Conservation (phyloP, 1,140 invertebrate genomes). For the Calosoma granatense region DNA sequence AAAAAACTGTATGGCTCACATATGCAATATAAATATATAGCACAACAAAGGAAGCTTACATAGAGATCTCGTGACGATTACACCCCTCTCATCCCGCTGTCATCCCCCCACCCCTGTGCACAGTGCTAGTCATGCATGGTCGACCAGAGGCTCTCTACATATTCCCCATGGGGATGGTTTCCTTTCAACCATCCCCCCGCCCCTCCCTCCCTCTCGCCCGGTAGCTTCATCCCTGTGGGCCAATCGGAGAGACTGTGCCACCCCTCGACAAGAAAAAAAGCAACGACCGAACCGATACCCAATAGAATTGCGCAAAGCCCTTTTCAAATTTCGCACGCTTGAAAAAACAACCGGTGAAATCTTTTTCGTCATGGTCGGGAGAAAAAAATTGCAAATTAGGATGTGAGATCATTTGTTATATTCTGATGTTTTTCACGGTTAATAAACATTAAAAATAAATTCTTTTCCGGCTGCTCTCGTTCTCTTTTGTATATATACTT, state of each 20-base stretch:
- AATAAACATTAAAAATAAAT: constrained; percentile 9
- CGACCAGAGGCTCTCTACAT: too few species aligned
- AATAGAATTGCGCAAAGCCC: constrained; percentile 6
- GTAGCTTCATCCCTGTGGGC: neutral
- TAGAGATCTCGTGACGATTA: too few species aligned
- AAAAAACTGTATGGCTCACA: too few species aligned
- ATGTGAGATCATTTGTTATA: constrained; percentile 3
- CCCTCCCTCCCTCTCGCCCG: neutral
- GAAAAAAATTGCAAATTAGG: constrained; percentile 7
- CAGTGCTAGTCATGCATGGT: neutral
- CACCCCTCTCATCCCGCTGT: too few species aligned
- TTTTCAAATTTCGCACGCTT: constrained; percentile 6
- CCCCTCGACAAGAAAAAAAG: neutral
- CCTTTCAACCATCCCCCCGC: too few species aligned
- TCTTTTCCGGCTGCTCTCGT: constrained; percentile 2
- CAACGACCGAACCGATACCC: neutral
- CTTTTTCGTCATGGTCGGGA: constrained; percentile 5
- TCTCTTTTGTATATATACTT: neutral
- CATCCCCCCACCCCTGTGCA: too few species aligned
- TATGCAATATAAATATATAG: too few species aligned
- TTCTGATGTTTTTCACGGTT: constrained; percentile 9
- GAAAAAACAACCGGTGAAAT: constrained; percentile 9
- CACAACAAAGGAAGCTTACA: too few species aligned
- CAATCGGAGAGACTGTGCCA: neutral
- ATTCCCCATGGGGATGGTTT: neutral